Percentiles rank a stretch among this genome's conserved stretches.
phyloP scores from a whole-genome alignment of 2,888 invertebrate genomes.

The Pemphredon lugubris region DNA sequence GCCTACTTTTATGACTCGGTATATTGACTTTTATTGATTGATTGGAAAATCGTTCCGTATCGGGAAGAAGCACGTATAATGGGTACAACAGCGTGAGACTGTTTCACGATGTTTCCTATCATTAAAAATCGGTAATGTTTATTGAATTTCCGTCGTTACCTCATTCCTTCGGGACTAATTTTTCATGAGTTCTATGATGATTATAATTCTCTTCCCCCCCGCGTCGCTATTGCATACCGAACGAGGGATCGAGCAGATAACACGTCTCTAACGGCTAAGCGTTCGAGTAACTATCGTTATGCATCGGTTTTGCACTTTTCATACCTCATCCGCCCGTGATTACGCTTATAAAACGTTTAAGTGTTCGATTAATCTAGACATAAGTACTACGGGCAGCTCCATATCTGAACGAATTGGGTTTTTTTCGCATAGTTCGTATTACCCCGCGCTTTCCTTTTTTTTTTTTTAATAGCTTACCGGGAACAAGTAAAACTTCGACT shows the following conservation, averaged over 20 bases:
- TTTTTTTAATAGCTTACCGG: constrained; percentile 46
- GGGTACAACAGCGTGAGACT: not conserved
- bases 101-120: not conserved
- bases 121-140: not conserved
- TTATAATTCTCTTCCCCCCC: constrained; percentile 12
- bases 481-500: constrained; percentile 47
- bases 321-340: constrained; percentile 53
- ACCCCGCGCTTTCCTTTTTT: constrained; percentile 41
- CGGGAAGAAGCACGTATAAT: constrained; percentile 25
- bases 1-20: constrained; percentile 21
- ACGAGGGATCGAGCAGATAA: constrained; percentile 33
- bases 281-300: constrained; percentile 47
- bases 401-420: constrained; percentile 63
- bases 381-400: constrained; percentile 64
- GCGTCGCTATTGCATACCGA: constrained; percentile 49
- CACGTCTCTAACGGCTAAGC: constrained; percentile 58
- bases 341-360: constrained; percentile 49
- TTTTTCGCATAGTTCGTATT: constrained; percentile 62
- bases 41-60: constrained; percentile 42
- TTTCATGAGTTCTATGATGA: constrained; percentile 6
- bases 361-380: constrained; percentile 56
- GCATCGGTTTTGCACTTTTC: constrained; percentile 21
- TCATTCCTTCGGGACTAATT: constrained; percentile 6
- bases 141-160: constrained; percentile 2
- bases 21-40: constrained; percentile 59